A percentile compares a stretch with the other conserved stretches of the same genome.
Evolutionary conservation across 2,113 vertebrate genomes (phyloP).

Genomic region (Nothoprocta perdicaria): DNA sequence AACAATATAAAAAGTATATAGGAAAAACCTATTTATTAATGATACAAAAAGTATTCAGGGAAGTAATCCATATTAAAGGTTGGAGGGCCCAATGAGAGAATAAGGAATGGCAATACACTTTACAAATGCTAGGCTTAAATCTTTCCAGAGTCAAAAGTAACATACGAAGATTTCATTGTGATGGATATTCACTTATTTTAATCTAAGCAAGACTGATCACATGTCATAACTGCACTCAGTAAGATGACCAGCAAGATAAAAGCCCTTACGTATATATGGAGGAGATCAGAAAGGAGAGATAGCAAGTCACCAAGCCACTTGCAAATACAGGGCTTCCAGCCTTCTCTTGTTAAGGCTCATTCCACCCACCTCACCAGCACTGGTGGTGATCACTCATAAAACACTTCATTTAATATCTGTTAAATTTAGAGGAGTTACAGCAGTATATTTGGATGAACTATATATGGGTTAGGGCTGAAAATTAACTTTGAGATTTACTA

Average conservation of each 20-base stretch:
- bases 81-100: not conserved
- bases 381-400: not conserved
- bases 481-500: not conserved
- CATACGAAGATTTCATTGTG: not conserved
- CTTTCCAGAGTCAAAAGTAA: not conserved
- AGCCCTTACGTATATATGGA: not conserved
- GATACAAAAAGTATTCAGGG: not conserved
- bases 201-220: not conserved
- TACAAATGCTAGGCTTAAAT: not conserved
- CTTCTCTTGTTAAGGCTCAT: not conserved
- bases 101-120: not conserved
- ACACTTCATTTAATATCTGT: not conserved
- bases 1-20: constrained; percentile 38
- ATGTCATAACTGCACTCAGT: not conserved
- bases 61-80: not conserved
- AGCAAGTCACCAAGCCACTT: not conserved
- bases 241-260: not conserved
- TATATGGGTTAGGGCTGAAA: not conserved
- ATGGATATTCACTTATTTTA: not conserved
- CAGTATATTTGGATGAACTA: not conserved
- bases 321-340: not conserved
- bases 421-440: not conserved
- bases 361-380: rapidly evolving
- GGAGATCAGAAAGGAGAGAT: not conserved
- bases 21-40: constrained; percentile 32